These are phyloP conservation scores for Callyntrura guangdongensis DNA, from an alignment of 2,888 invertebrate species.

Conservation along the genomic window DNA sequence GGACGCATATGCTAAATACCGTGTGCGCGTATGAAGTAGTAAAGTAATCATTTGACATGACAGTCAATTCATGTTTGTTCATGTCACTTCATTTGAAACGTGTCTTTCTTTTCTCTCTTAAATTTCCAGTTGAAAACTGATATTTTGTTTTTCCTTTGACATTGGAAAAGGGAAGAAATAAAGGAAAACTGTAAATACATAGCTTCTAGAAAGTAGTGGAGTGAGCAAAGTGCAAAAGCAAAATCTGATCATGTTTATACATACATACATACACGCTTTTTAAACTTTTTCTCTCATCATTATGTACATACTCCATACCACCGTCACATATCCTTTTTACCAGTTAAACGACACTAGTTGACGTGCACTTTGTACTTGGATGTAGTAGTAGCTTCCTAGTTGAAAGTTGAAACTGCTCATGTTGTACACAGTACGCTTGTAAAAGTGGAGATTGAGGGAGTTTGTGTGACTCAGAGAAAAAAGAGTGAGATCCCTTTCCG, in stretches of 20 bases:
- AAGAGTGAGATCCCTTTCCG: constrained; percentile 65
- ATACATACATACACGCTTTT: no score
- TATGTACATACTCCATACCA: not conserved
- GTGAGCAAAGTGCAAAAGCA: constrained; percentile 73
- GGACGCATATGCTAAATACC: constrained; percentile 39
- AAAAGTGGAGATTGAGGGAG: constrained; percentile 29
- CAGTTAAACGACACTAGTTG: constrained; percentile 52
- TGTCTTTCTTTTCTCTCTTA: constrained; percentile 68
- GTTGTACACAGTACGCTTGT: constrained; percentile 16
- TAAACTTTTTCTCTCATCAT: not conserved
- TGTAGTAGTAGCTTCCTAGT: not conserved
- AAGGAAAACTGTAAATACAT: constrained; percentile 22
- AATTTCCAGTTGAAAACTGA: constrained; percentile 83
- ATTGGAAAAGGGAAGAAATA: constrained; percentile 62
- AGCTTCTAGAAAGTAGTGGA: not conserved
- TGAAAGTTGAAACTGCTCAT: not conserved
- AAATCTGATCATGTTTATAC: constrained; percentile 51
- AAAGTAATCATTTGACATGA: constrained; percentile 83
- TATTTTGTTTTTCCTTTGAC: constrained; percentile 84
- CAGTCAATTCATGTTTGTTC: constrained; percentile 84
- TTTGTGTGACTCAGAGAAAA: constrained; percentile 50
- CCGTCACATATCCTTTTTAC: constrained; percentile 20
- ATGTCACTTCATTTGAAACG: constrained; percentile 84
- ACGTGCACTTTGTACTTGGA: constrained; percentile 47
- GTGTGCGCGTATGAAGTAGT: not conserved